Evolutionary conservation across 1,140 invertebrate genomes (phyloP).

Genomic region (Epicauta chinensis): DNA sequence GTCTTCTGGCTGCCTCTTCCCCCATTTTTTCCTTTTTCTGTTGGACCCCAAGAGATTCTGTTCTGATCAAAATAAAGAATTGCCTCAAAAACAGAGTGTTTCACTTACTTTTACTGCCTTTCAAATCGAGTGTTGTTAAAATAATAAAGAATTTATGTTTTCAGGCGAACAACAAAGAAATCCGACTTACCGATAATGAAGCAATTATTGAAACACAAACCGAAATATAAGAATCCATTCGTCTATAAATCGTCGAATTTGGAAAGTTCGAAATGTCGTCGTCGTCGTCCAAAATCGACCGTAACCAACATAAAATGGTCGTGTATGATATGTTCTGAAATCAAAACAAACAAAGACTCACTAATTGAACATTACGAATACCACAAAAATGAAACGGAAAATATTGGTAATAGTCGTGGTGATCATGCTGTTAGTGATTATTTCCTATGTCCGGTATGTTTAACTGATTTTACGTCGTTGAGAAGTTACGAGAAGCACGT

Average conservation of each 20-base stretch:
- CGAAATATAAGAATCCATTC: conserved; percentile 9
- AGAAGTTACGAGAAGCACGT: conserved; percentile 45
- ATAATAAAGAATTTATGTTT: too few species aligned
- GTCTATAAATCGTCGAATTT: not conserved
- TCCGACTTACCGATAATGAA: too few species aligned
- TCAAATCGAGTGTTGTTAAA: too few species aligned
- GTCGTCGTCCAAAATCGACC: not conserved
- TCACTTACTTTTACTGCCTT: too few species aligned
- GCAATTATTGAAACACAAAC: too few species aligned
- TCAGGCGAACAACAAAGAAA: not conserved
- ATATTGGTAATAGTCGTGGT: not conserved
- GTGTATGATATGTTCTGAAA: conserved; percentile 19
- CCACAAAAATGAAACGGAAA: conserved; percentile 18
- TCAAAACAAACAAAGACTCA: conserved; percentile 11
- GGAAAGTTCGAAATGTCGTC: not conserved
- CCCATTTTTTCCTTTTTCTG: too few species aligned
- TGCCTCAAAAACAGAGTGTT: too few species aligned
- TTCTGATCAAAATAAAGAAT: too few species aligned
- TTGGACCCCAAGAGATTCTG: too few species aligned
- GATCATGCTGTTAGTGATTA: conserved; percentile 1
- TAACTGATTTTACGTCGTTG: conserved; percentile 12
- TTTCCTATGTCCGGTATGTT: conserved; percentile 13
- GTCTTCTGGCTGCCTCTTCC: too few species aligned
- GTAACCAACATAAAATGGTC: conserved; percentile 12
- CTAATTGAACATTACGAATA: conserved; percentile 23